Percentiles rank a stretch among this genome's conserved stretches.
These are phyloP conservation scores for Hoplodrina blanda DNA, from an alignment of 2,888 invertebrate genomes.

Conservation along the genomic window DNA sequence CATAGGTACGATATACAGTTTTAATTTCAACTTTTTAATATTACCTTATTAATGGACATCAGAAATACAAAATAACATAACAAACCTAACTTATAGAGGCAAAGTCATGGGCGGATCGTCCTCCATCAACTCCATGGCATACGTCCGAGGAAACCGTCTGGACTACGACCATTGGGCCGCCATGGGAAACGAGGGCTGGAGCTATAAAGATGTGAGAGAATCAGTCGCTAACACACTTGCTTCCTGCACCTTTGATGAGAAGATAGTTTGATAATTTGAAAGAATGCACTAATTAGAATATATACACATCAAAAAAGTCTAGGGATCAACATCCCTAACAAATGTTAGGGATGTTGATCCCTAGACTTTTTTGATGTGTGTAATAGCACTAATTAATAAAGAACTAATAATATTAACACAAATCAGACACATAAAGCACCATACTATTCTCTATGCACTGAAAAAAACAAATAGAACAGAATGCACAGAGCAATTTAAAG, in stretches of 20 bases:
- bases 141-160: slow-evolving; percentile 88
- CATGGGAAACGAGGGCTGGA: slow-evolving; percentile 91
- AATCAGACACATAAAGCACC: not conserved
- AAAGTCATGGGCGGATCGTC: slow-evolving; percentile 93
- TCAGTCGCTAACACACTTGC: slow-evolving; percentile 7
- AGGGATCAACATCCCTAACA: no score
- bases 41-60: not conserved
- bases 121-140: slow-evolving; percentile 92
- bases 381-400: not conserved
- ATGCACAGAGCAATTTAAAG: not conserved
- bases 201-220: slow-evolving; percentile 86
- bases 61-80: not conserved
- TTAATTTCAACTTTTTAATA: not conserved
- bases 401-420: not conserved
- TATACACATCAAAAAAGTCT: no score
- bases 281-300: not conserved
- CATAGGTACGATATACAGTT: not conserved
- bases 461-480: not conserved
- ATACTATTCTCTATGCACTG: not conserved
- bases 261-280: not conserved
- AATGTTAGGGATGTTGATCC: no score
- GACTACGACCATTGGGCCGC: slow-evolving; percentile 92
- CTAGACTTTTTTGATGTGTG: no score
- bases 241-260: slow-evolving; percentile 14
- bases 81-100: slow-evolving; percentile 78